Evolutionary conservation across 2,888 invertebrate species (phyloP), one percentile per base, ranked within the genome.

Genomic region (Pristionchus exspectatus): DNA sequence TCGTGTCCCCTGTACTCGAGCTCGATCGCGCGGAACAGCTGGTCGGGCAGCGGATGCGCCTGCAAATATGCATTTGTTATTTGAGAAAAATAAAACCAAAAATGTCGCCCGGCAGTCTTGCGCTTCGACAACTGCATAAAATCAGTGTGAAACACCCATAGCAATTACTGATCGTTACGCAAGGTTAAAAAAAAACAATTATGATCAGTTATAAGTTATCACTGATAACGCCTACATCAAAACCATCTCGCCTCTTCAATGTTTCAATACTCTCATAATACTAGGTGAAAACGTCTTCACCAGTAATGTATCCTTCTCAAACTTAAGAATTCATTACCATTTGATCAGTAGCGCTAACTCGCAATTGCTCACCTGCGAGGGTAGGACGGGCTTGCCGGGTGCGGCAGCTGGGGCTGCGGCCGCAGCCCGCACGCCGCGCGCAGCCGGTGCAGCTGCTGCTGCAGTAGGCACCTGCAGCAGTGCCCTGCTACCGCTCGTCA

Each of bases 1-100:
- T 94, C 94, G 91, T 94, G 94, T 18, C 93, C 94, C 14, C 94
- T 91, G 84, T 94, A 92, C 90, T 94, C 94, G 66, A 94, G 63
- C 72, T 93, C 92, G 85, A 94, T 91, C 69, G 91, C 89, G 27
- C 91, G 92, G 91, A 92, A 93, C 21, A 93, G 90, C 33, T 91
- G 90, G 87, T 93, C 93, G 44, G 89, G 89, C 50, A 89, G 89
- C 9, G 84, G 84, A 30, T 89, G 72, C 24, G 69, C 50, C 85
- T 85, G 56, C 83, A 24, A 9, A 2, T 5, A 21, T 3, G 59
- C 24, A 59, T 18, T 24, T 1, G 18, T 12, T 33, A 18, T 0
- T 72, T 72, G 3, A 30, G 18, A 72, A 33, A 7, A 72, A 72
- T 24, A 63, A 9, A 63, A 63, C n/a, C n/a, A n/a, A 66, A 66